These are phyloP conservation scores for Dryobota labecula DNA, from an alignment of 2,888 invertebrate genomes.

Conservation along the genomic window DNA sequence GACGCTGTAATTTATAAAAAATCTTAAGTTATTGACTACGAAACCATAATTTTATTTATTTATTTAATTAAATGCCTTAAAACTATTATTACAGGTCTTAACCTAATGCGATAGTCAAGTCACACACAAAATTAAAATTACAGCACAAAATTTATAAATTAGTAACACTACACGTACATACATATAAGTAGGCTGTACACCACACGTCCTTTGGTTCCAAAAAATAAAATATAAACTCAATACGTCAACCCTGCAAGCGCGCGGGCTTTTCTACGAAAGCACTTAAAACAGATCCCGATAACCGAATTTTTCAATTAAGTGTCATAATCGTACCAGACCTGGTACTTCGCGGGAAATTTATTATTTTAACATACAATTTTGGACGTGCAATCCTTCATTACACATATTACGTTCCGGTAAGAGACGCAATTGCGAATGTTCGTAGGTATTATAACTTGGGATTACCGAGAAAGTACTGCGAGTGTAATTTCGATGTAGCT, in stretches of 20 bases:
- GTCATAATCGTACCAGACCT: constrained; percentile 84
- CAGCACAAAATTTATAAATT: no score
- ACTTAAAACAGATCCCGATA: constrained; percentile 85
- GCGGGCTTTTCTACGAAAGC: constrained; percentile 84
- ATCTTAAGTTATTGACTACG: no score
- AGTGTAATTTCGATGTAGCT: constrained; percentile 48
- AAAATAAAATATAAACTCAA: constrained; percentile 16
- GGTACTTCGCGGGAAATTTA: constrained; percentile 82
- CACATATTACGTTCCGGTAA: constrained; percentile 78
- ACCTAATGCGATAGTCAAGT: no score
- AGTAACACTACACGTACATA: no score
- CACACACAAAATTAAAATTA: no score
- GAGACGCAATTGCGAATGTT: constrained; percentile 61
- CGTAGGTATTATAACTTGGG: constrained; percentile 60
- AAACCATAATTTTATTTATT: no score
- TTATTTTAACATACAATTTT: constrained; percentile 83
- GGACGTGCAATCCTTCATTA: constrained; percentile 77
- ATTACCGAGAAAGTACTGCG: constrained; percentile 61
- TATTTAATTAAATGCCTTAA: no score
- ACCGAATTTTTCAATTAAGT: constrained; percentile 89
- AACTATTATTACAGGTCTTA: no score
- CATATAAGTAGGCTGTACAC: not conserved
- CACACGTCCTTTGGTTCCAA: not conserved
- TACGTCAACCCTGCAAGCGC: constrained; percentile 74
- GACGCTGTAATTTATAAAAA: not conserved